Percentiles rank a stretch among this genome's conserved stretches.
Evolutionary conservation across 2,797 vertebrate genomes (phyloP).

Genomic region (Enteromius mattozi): DNA sequence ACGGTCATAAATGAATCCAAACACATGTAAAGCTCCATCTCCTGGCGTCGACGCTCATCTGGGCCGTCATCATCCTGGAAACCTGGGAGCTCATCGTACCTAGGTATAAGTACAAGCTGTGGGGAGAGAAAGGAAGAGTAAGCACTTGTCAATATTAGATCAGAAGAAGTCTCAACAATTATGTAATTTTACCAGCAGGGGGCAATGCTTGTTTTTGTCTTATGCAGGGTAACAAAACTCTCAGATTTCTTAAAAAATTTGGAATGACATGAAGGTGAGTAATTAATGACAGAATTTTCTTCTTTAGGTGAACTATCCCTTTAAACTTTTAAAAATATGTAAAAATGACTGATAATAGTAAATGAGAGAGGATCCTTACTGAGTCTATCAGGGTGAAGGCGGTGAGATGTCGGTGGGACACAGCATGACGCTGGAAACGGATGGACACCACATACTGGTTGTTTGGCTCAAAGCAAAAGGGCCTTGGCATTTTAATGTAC

Average conservation of each 20-base stretch:
- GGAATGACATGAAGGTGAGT: background rate
- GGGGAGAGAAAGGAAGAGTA: background rate
- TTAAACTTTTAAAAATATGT: background rate
- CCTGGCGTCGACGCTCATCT: constrained; percentile 71
- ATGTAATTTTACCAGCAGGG: constrained; percentile 15
- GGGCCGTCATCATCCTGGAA: constrained; percentile 73
- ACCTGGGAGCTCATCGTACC: constrained; percentile 82
- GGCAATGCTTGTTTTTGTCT: background rate
- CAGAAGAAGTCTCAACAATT: background rate
- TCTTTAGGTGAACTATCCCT: background rate
- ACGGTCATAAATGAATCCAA: constrained; percentile 83
- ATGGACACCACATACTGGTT: constrained; percentile 81
- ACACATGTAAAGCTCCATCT: constrained; percentile 85
- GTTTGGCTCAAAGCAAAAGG: constrained; percentile 89
- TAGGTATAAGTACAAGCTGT: constrained; percentile 84
- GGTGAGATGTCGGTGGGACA: constrained; percentile 76
- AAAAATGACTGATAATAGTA: background rate
- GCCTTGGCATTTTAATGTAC: constrained; percentile 82
- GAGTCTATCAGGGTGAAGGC: constrained; percentile 88
- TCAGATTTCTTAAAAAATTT: background rate
- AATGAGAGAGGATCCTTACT: constrained; percentile 69
- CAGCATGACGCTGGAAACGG: constrained; percentile 82
- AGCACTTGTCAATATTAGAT: background rate
- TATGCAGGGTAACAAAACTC: too few relatives aligned
- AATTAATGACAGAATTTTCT: background rate